phyloP scores from a whole-genome alignment of 1,140 invertebrate genomes.

The Pogonomyrmex californicus region DNA sequence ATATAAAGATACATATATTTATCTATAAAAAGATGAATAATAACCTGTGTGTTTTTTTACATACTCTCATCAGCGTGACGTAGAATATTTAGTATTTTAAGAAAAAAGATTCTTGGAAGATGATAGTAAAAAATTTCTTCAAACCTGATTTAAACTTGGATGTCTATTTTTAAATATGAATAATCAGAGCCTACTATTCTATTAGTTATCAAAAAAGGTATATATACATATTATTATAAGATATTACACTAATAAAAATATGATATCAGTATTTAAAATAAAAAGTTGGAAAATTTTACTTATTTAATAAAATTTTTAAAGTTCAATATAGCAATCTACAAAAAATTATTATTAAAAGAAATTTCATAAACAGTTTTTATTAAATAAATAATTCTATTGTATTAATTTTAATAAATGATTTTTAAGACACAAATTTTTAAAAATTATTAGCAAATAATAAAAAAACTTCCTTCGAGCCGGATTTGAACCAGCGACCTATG shows the following conservation, averaged over 20 bases:
- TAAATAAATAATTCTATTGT: not conserved
- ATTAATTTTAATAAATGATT: not conserved
- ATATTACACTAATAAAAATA: not conserved
- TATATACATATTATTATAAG: not conserved
- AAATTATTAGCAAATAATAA: conserved; percentile 20
- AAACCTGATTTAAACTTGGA: conserved; percentile 83
- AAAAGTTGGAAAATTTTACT: not conserved
- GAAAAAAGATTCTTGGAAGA: conserved; percentile 28
- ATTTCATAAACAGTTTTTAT: not conserved
- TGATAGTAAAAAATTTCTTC: conserved; percentile 73
- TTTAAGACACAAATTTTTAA: not conserved
- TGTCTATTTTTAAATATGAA: conserved; percentile 36
- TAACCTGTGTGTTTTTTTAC: not conserved
- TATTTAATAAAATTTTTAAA: not conserved
- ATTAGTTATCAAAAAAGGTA: not conserved
- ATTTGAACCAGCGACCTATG: conserved; percentile 59
- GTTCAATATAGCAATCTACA: not conserved
- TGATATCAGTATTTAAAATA: not conserved
- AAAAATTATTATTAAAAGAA: not conserved
- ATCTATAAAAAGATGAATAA: not conserved
- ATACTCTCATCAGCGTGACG: not conserved
- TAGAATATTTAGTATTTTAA: conserved; percentile 16
- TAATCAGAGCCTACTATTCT: not conserved
- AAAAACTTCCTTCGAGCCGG: conserved; percentile 82
- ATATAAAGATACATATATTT: conserved; percentile 89